Evolutionary conservation across 2,888 invertebrate species (phyloP).

Genomic region (Eledone cirrhosa): DNA sequence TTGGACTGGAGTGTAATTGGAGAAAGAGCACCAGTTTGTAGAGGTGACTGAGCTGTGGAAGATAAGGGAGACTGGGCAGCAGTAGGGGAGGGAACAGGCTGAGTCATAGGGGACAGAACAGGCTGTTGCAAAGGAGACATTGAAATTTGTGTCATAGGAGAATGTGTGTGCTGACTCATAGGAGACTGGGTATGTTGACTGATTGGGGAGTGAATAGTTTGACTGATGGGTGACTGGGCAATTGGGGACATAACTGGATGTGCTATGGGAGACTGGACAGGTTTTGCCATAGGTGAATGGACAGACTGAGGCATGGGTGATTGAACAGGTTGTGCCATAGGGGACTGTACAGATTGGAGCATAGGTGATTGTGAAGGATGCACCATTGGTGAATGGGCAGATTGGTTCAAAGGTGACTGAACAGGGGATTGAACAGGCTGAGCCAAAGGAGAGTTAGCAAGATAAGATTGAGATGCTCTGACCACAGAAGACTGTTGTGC

Average conservation of each 20-base stretch:
- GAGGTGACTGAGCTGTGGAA: neutral
- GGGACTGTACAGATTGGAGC: neutral
- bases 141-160: constrained; percentile 8
- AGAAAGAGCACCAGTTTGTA: neutral
- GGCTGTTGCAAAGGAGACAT: constrained; percentile 5
- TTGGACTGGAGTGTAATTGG: neutral
- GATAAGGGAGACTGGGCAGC: neutral
- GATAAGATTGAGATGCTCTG: neutral
- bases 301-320: constrained; percentile 1
- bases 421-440: constrained; percentile 11
- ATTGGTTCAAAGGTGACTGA: neutral
- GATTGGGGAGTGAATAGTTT: constrained; percentile 12
- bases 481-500: constrained; percentile 6
- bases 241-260: neutral
- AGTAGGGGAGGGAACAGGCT: neutral
- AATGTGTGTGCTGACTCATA: constrained; percentile 20
- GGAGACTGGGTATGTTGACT: constrained; percentile 10
- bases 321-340: constrained; percentile 24
- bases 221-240: constrained; percentile 16
- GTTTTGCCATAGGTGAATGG: constrained; percentile 7
- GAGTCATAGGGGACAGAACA: constrained; percentile 11
- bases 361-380: constrained; percentile 7
- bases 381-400: constrained; percentile 6
- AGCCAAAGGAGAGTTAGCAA: constrained; percentile 12
- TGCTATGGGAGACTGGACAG: constrained; percentile 19